Evolutionary conservation across 2,113 vertebrate species (phyloP), one percentile per base, ranked within the genome.

Genomic region (Bos indicus): DNA sequence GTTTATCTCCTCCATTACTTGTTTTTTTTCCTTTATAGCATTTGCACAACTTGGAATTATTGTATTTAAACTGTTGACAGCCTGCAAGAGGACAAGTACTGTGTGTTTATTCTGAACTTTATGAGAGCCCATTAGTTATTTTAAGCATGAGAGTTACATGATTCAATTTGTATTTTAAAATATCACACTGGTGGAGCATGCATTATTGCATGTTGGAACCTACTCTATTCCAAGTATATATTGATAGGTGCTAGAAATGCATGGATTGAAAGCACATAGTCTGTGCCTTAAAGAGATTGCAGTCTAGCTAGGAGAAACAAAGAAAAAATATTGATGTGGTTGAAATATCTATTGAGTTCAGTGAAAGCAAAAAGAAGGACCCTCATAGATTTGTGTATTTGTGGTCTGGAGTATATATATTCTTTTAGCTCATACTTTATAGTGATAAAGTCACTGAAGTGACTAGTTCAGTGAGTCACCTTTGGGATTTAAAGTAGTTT

Each of bases 401-500:
- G 83, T 93, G 57, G 48, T 88, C 57, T 92, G n/a, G 59, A 57
- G 28, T 85, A 23, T 87, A 8, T 84, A n/a, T 95, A 25, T 88
- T 92, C n/a, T 83, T 90, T 91, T 54, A 87, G 40, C 17, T 93
- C 33, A 46, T 82, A 71, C 21, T 88, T 30, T 64, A 40, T 60
- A 91, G 46, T 87, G 52, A 82, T 94, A 52, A 86, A 80, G 48
- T 91, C 36, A 71, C 54, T 91, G 8, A 87, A 67, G 25, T 85
- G 54, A 94, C 33, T 52, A 54, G 13, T 91, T 90, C 84, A 86
- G 3, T 95, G 52, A 96, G 17, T 94, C 67, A 62, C 78, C 28
- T 93, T 88, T 77, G 51, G 43, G 17, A 96, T 54, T 97, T 54
- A 59, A 90, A 95, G 81, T 77, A 94, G 57, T 6, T 93, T 96